These are phyloP conservation scores for Sussaba pulchella DNA, from an alignment of 2,888 invertebrate genomes.

Conservation along the genomic window DNA sequence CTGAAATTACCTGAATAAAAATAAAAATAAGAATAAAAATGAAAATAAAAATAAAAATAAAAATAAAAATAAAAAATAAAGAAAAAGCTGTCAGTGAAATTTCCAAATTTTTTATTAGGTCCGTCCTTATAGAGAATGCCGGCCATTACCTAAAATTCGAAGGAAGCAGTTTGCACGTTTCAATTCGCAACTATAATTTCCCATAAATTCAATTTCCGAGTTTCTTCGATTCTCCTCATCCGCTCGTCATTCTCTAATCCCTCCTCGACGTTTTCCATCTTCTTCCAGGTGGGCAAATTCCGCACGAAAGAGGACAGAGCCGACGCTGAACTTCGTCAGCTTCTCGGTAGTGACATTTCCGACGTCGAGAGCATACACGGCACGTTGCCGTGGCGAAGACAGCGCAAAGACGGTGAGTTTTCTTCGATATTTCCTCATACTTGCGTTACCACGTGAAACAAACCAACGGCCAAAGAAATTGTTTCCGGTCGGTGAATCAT, in stretches of 20 bases:
- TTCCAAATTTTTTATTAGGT: too few species aligned
- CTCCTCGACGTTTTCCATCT: slow-evolving; percentile 45
- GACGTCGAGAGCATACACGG: slow-evolving; percentile 88
- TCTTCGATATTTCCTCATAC: slow-evolving; percentile 46
- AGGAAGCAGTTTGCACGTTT: too few species aligned
- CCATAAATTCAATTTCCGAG: slow-evolving; percentile 35
- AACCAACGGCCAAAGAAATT: not conserved
- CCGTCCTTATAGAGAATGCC: too few species aligned
- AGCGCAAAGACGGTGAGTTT: slow-evolving; percentile 85
- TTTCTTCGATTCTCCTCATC: slow-evolving; percentile 22
- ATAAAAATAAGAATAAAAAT: too few species aligned
- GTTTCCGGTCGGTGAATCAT: not conserved
- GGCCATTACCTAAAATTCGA: too few species aligned
- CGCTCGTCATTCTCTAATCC: slow-evolving; percentile 32
- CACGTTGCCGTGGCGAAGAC: slow-evolving; percentile 87
- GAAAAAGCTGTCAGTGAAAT: too few species aligned
- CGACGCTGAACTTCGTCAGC: slow-evolving; percentile 91
- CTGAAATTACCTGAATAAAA: too few species aligned
- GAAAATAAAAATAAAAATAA: too few species aligned
- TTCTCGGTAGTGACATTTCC: slow-evolving; percentile 89
- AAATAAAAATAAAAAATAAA: too few species aligned
- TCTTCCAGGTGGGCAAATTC: slow-evolving; percentile 90
- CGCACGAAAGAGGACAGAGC: slow-evolving; percentile 91
- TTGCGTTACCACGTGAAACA: slow-evolving; percentile 23
- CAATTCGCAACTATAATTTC: too few species aligned